phyloP scores from a whole-genome alignment of 2,797 vertebrate genomes.

The Sternotherus odoratus region DNA sequence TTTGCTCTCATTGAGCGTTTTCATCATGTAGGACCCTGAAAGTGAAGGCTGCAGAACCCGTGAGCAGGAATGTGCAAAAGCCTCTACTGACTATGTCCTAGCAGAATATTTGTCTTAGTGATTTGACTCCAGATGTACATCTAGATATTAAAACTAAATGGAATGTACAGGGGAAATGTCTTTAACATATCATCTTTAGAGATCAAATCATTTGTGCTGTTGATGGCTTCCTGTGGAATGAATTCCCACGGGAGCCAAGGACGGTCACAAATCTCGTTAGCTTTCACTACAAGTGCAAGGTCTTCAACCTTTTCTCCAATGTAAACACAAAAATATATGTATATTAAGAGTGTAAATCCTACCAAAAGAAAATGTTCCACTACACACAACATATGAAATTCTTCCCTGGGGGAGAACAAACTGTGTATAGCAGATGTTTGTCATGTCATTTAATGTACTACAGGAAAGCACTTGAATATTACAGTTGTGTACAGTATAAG shows the following conservation, averaged over 20 bases:
- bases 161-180: background rate
- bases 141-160: background rate
- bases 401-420: constrained; percentile 31
- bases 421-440: background rate
- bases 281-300: background rate
- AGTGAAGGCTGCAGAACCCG: background rate
- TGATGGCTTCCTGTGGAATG: background rate
- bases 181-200: background rate
- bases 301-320: constrained; percentile 37
- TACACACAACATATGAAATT: accelerated
- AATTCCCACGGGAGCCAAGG: background rate
- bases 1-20: background rate
- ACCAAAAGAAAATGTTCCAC: constrained; percentile 26
- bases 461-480: constrained; percentile 35
- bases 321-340: constrained; percentile 2
- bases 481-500: background rate
- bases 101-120: background rate
- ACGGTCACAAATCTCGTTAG: background rate
- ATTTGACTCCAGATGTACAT: background rate
- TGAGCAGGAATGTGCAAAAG: background rate
- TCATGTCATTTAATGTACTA: background rate
- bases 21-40: accelerated
- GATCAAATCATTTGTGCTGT: background rate
- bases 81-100: background rate
- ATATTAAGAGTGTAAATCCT: constrained; percentile 1